Evolutionary conservation across 2,888 invertebrate genomes (phyloP).

Genomic region (Eupithecia vulgata): DNA sequence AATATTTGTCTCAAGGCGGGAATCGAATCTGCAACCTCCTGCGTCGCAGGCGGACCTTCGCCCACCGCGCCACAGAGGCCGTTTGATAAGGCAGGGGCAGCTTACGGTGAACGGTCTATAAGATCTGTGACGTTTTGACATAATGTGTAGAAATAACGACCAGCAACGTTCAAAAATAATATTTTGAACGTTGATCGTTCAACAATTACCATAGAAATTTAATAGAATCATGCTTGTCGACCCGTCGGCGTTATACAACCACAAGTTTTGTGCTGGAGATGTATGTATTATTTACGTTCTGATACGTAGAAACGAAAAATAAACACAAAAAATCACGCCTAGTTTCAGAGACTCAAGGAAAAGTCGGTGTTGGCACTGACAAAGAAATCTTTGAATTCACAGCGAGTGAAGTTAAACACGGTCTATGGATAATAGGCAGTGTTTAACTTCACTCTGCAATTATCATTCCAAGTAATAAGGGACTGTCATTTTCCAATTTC

Average conservation of each 20-base stretch:
- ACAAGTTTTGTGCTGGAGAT: not conserved
- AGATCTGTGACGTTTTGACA: no score
- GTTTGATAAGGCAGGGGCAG: no score
- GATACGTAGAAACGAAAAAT: not conserved
- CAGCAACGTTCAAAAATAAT: no score
- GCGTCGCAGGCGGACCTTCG: no score
- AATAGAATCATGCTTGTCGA: no score
- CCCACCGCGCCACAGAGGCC: no score
- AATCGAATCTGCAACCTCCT: no score
- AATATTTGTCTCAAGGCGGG: no score
- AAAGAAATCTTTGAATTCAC: constrained; percentile 13
- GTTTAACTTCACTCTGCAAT: constrained; percentile 33
- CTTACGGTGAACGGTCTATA: no score
- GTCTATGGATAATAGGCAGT: constrained; percentile 12
- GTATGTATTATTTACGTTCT: not conserved
- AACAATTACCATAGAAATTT: no score
- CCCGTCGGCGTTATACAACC: not conserved
- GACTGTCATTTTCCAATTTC: constrained; percentile 32
- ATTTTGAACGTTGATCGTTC: no score
- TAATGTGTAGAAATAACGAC: no score
- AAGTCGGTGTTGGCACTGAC: not conserved
- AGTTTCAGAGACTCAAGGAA: constrained; percentile 8
- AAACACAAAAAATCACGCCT: not conserved
- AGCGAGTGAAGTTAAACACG: constrained; percentile 6
- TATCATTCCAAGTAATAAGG: constrained; percentile 34